Evolutionary conservation across 2,113 vertebrate genomes (phyloP).

Genomic region (Nycticebus coucang): DNA sequence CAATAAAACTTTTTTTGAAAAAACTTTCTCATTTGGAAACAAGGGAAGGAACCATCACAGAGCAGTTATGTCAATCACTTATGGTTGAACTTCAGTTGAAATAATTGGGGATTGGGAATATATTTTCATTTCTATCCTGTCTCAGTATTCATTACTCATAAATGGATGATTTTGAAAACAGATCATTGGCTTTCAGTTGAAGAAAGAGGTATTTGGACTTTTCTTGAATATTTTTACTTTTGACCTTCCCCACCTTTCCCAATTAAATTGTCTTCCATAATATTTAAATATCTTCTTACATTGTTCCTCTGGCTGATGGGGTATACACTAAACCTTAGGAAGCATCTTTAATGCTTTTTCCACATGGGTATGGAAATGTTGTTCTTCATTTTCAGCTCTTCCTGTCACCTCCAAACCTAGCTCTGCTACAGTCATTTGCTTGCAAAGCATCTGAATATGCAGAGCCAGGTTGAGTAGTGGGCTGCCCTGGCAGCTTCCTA

Average conservation of each 20-base stretch:
- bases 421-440: neutral
- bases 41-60: neutral
- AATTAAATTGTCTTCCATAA: neutral
- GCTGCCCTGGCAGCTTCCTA: neutral
- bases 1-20: neutral
- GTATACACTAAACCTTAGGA: neutral
- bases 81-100: neutral
- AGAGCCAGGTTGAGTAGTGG: neutral
- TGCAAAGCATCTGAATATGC: conserved; percentile 38
- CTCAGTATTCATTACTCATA: conserved; percentile 9
- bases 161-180: conserved; percentile 3
- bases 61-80: neutral
- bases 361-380: neutral
- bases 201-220: conserved; percentile 16
- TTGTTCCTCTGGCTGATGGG: neutral
- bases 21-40: neutral
- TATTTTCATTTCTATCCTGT: conserved; percentile 21
- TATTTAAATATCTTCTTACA: neutral
- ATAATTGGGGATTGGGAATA: neutral
- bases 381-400: conserved; percentile 19
- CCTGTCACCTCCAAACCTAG: neutral
- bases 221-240: neutral
- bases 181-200: neutral
- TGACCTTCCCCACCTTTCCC: neutral
- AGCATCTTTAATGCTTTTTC: neutral